phyloP scores from a whole-genome alignment of 1,140 invertebrate species.

The Nixonia krombeini region DNA sequence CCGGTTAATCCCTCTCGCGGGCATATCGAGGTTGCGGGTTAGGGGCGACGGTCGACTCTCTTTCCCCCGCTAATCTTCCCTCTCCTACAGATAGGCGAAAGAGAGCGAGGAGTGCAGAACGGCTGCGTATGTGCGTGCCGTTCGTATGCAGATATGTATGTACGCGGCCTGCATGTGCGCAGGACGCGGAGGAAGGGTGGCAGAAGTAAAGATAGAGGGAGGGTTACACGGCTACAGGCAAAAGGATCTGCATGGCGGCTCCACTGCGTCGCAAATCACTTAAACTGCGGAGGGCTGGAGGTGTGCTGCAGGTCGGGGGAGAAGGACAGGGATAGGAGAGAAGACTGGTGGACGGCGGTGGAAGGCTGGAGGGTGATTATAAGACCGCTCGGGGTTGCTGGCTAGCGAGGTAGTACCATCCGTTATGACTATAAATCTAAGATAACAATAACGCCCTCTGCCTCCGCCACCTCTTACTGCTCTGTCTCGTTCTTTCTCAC shows the following conservation, averaged over 20 bases:
- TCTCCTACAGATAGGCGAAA: neutral
- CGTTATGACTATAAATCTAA: constrained; percentile 73
- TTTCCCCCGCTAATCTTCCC: constrained; percentile 5
- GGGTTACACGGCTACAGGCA: constrained; percentile 55
- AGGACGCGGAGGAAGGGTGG: constrained; percentile 13
- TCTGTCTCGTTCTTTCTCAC: constrained; percentile 43
- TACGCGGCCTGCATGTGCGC: constrained; percentile 13
- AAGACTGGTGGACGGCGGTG: constrained; percentile 45
- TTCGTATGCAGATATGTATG: constrained; percentile 15
- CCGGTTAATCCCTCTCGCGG: constrained; percentile 40
- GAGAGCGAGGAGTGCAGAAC: constrained; percentile 18
- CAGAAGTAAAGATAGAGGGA: constrained; percentile 13
- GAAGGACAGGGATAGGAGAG: constrained; percentile 29
- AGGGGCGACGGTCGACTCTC: too few species aligned
- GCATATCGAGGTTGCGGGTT: constrained; percentile 38
- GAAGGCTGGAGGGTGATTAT: constrained; percentile 69
- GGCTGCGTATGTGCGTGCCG: constrained; percentile 2
- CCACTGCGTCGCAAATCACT: constrained; percentile 72
- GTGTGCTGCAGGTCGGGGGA: constrained; percentile 45
- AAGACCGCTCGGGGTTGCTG: constrained; percentile 71
- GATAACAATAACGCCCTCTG: constrained; percentile 71
- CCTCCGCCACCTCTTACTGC: constrained; percentile 27
- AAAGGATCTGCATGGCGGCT: constrained; percentile 71
- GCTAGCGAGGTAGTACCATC: constrained; percentile 69
- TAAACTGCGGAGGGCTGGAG: constrained; percentile 64